Evolutionary conservation across 2,888 invertebrate genomes (phyloP), one percentile per base, ranked within the genome.

Genomic region (Macrosoma leucophasiata): DNA sequence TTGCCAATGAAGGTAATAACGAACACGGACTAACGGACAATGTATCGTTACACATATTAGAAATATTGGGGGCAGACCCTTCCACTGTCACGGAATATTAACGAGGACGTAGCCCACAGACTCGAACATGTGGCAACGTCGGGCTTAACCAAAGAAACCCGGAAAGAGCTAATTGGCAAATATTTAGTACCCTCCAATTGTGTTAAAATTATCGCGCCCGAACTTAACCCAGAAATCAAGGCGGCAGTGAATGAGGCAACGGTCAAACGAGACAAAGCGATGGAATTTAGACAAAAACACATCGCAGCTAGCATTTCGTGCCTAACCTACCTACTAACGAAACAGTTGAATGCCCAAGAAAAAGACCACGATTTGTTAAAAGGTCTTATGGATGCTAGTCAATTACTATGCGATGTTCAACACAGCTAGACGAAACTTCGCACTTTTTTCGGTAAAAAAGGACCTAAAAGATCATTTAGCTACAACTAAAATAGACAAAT

Each of bases 401-500:
- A 38, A 2, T 14, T 39, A 1, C 3, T 48, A 47, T n/a, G n/a
- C n/a, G n/a, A n/a, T n/a, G n/a, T n/a, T n/a, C n/a, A n/a, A 27
- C 27, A 48, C 13, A 12, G 0, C 28, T 46, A n/a, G n/a, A 19
- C 20, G 47, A 7, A 38, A 39, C 18, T 48, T 46, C 13, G 18
- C 46, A 1, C 9, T 42, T 1, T 33, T 8, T 14, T 15, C 29
- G 3, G 14, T 52, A 1, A 54, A 49, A 27, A 44, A 43, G 13
- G 48, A 50, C 4, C 17, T 44, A 19, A 48, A 39, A 22, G 49
- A 52, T 3, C 48, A 48, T 2, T 9, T 53, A 1, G 11, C 32
- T 34, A 37, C 29, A 2, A 46, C 46, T 2, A 39, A 44, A 14
- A 29, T 48, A 6, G 50, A 48, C 23, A 40, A 27, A 2, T 30